These are phyloP conservation scores for Hypena proboscidalis DNA, from an alignment of 2,888 invertebrate species.

Conservation along the genomic window DNA sequence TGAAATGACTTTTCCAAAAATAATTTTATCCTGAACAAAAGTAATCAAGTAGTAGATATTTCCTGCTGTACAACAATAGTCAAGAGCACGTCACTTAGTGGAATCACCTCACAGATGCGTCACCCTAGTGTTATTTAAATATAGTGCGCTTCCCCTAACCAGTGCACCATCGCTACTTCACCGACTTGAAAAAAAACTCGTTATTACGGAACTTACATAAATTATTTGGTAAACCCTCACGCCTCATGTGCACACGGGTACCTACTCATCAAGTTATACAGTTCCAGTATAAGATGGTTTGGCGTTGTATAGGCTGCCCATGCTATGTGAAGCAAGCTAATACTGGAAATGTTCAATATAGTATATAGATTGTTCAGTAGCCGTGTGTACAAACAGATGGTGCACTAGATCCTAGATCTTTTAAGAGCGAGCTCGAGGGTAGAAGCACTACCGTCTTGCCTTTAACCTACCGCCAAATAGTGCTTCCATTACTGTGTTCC, in stretches of 20 bases:
- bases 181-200: constrained; percentile 10
- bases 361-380: no score
- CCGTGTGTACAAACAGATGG: no score
- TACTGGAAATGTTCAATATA: no score
- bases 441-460: no score
- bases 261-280: no score
- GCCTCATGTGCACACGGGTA: background rate
- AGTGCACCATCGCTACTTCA: constrained; percentile 1
- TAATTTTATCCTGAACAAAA: background rate
- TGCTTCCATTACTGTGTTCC: no score
- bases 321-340: no score
- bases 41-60: background rate
- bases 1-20: background rate
- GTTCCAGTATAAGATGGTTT: no score
- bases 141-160: constrained; percentile 32
- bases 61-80: constrained; percentile 1
- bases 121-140: constrained; percentile 34
- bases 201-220: background rate
- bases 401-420: no score
- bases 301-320: no score
- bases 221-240: background rate
- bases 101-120: constrained; percentile 29
- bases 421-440: no score
- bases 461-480: no score
- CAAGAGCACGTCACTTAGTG: constrained; percentile 16